These are phyloP conservation scores for Sminthopsis crassicaudata DNA, from an alignment of 2,113 vertebrate genomes.

Conservation along the genomic window DNA sequence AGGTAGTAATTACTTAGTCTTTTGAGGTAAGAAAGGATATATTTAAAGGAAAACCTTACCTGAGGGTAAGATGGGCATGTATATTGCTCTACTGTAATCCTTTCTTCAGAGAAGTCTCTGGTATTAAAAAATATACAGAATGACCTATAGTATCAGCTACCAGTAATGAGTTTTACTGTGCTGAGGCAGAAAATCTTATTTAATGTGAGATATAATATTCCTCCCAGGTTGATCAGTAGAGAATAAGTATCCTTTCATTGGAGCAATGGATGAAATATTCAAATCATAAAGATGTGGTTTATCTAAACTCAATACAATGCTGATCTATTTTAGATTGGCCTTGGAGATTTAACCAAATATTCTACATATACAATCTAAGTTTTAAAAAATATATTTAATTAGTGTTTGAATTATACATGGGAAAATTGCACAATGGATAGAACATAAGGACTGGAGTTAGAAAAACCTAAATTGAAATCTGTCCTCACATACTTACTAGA, in stretches of 20 bases:
- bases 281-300: background rate
- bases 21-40: background rate
- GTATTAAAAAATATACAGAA: background rate
- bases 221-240: background rate
- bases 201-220: background rate
- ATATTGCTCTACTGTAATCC: background rate
- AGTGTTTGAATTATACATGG: background rate
- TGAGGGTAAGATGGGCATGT: background rate
- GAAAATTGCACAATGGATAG: background rate
- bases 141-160: background rate
- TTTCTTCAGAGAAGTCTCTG: background rate
- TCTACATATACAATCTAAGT: background rate
- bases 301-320: background rate
- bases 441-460: background rate
- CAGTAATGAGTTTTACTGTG: background rate
- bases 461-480: background rate
- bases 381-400: background rate
- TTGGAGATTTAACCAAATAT: background rate
- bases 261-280: background rate
- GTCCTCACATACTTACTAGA: background rate
- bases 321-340: background rate
- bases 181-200: background rate
- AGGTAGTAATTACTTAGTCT: background rate
- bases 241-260: background rate
- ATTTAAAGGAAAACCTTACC: background rate